phyloP scores from a whole-genome alignment of 2,113 vertebrate genomes.

The Zosterops borbonicus region DNA sequence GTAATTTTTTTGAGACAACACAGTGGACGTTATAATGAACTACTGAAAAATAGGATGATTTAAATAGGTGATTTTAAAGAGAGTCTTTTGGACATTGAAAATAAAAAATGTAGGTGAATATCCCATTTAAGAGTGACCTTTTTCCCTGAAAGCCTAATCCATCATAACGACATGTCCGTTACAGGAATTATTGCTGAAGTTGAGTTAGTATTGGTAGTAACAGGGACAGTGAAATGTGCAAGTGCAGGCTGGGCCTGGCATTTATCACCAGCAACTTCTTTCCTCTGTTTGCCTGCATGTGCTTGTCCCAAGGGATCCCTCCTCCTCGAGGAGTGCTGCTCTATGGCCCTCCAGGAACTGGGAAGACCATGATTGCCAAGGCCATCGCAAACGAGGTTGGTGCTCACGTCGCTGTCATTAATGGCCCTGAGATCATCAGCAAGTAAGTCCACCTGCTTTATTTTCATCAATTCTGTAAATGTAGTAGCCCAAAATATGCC shows the following conservation, averaged over 20 bases:
- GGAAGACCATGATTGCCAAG: conserved; percentile 95
- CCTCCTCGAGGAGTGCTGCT: conserved; percentile 90
- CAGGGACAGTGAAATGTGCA: neutral
- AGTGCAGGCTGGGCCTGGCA: neutral
- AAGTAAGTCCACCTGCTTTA: conserved; percentile 80
- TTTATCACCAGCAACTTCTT: neutral
- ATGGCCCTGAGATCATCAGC: conserved; percentile 98
- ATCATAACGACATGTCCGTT: neutral
- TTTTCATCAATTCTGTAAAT: neutral
- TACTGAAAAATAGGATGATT: neutral
- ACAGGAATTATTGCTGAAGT: neutral
- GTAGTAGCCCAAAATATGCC: neutral
- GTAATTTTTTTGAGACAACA: neutral
- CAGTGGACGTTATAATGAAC: neutral
- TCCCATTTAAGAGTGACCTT: neutral
- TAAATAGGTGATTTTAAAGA: neutral
- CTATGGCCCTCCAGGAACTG: conserved; percentile 93
- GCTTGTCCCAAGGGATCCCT: conserved; percentile 80
- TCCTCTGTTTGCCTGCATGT: conserved; percentile 1
- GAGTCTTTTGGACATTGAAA: neutral
- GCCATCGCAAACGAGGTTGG: conserved; percentile 90
- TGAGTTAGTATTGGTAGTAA: neutral
- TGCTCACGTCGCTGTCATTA: conserved; percentile 89
- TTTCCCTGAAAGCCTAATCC: neutral
- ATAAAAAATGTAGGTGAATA: too few relatives aligned